Evolutionary conservation across 2,113 vertebrate genomes (phyloP), one percentile per base, ranked within the genome.

Genomic region (Engystomops pustulosus): DNA sequence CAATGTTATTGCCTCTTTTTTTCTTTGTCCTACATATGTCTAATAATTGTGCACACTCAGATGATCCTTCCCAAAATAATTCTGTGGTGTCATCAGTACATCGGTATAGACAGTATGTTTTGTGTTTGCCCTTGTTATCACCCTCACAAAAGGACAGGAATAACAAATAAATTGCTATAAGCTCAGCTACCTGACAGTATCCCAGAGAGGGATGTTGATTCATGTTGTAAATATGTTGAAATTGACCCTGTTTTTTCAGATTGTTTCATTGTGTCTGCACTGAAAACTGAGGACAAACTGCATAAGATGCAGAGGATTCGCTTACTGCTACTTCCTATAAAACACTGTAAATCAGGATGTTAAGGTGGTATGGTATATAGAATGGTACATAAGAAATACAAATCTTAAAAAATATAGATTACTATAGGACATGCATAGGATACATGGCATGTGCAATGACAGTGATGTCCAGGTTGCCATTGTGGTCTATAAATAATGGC

Each of bases 41-140:
- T 91, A 83, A 44, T 32, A 69, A 88, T 89, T 90, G 83, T 92
- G 89, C 89, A 88, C 87, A 88, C 87, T 92, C 90, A 90, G 87
- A 68, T 87, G 80, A 0, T 83, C 86, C 88, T 80, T 85, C 88
- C 86, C 62, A 81, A 86, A 87, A 87, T 87, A 88, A 80, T 91
- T 86, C 87, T 86, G 84, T 80, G 0, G 88, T 89, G 90, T 90
- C 89, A 90, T 89, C 89, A 89, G 87, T 91, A 88, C 88, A 79
- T 38, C 79, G 38, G 74, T 55, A 0, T 62, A 76, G 67, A 18
- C 20, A 32, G 23, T 72, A 65, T 55, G 47, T 53, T 38, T 10
- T 38, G 75, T 77, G 55, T 70, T 87, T 88, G 86, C 86, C 87
- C 88, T 88, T 88, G 86, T 89, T 84, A 83, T 90, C 91, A 91